These are phyloP conservation scores for Hypsopygia costalis DNA, from an alignment of 2,888 invertebrate genomes.

Conservation along the genomic window DNA sequence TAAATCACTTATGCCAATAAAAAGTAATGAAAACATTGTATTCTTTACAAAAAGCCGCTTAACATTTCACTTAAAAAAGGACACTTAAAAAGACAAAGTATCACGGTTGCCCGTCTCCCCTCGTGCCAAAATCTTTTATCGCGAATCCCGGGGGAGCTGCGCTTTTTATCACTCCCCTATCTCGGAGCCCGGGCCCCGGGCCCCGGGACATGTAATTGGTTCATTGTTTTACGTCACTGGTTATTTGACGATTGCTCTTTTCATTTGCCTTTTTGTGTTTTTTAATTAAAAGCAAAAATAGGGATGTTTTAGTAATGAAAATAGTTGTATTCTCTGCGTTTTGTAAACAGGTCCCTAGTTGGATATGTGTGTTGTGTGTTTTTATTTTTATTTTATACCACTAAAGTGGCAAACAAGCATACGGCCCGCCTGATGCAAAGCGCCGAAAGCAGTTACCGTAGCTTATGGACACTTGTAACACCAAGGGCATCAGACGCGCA, in stretches of 20 bases:
- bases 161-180: conserved; percentile 10
- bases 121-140: conserved; percentile 68
- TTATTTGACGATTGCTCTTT: conserved; percentile 34
- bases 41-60: background rate
- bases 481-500: no score
- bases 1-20: no score
- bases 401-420: no score
- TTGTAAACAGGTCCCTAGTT: no score
- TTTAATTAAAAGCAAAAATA: conserved; percentile 7
- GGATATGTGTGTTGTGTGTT: no score
- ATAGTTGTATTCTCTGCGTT: no score
- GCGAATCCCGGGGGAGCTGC: conserved; percentile 45
- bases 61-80: conserved; percentile 33
- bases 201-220: conserved; percentile 54
- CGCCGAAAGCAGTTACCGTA: no score
- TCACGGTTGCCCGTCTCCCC: conserved; percentile 49
- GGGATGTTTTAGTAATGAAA: background rate
- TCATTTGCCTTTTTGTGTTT: conserved; percentile 21
- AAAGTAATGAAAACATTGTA: background rate
- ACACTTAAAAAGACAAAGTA: conserved; percentile 72
- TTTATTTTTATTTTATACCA: no score
- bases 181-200: conserved; percentile 26
- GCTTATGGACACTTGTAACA: no score
- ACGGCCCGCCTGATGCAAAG: no score
- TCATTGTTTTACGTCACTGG: conserved; percentile 61